Evolutionary conservation across 1,140 invertebrate species (phyloP).

Genomic region (Maconellicoccus hirsutus): DNA sequence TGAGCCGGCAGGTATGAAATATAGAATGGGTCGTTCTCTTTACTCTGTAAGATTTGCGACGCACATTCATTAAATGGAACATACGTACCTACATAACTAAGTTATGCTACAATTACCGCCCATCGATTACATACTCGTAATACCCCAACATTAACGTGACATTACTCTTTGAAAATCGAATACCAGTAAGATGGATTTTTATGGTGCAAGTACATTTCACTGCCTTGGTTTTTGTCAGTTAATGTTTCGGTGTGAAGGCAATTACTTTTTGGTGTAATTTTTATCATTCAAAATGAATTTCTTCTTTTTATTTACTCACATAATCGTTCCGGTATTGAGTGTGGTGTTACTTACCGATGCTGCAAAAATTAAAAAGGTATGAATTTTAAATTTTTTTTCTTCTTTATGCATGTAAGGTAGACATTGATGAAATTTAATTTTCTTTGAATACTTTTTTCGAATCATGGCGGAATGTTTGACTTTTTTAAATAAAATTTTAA

Average conservation of each 20-base stretch:
- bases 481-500: no score
- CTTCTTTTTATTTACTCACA: neutral
- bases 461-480: no score
- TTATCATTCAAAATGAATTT: neutral
- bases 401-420: no score
- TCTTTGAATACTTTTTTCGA: no score
- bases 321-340: neutral
- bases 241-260: neutral
- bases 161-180: neutral
- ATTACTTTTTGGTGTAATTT: neutral
- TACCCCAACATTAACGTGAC: neutral
- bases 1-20: slow-evolving; percentile 11
- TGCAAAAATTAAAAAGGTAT: neutral
- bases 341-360: neutral
- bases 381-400: neutral
- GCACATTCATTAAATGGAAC: slow-evolving; percentile 9
- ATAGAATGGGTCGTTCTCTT: slow-evolving; percentile 7
- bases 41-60: neutral
- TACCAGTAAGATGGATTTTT: neutral
- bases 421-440: no score
- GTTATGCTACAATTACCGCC: slow-evolving; percentile 18
- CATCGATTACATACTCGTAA: slow-evolving; percentile 11
- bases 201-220: neutral
- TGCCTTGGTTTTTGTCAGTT: neutral
- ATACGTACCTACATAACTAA: slow-evolving; percentile 1